These are phyloP conservation scores for Dione juno DNA, from an alignment of 2,888 invertebrate species.

Conservation along the genomic window DNA sequence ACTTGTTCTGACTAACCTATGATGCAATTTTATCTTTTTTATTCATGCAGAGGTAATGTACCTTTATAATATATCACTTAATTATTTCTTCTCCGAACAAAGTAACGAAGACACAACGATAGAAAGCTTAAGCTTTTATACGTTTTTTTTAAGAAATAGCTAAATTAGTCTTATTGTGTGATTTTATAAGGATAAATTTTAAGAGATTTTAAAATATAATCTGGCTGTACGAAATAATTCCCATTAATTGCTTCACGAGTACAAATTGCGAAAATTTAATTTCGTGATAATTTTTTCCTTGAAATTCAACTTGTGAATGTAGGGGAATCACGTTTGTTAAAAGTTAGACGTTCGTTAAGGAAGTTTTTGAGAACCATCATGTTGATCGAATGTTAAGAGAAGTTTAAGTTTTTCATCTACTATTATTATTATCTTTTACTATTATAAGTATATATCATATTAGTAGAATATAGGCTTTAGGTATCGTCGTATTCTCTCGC, in stretches of 20 bases:
- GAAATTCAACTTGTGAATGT: background rate
- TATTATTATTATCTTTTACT: too few species aligned
- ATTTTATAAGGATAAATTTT: background rate
- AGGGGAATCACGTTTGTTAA: background rate
- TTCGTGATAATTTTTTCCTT: constrained; percentile 2
- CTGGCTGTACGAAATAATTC: constrained; percentile 4
- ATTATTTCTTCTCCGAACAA: constrained; percentile 16
- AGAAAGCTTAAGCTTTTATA: background rate
- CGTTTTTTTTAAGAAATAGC: background rate
- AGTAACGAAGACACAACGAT: background rate
- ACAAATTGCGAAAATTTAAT: constrained; percentile 1
- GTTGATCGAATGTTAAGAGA: constrained; percentile 6
- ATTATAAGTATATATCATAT: too few species aligned
- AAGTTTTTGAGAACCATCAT: background rate
- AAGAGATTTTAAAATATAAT: constrained; percentile 3
- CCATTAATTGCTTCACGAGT: constrained; percentile 12
- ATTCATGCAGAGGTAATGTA: constrained; percentile 23
- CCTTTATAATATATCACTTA: constrained; percentile 11
- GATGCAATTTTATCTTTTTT: constrained; percentile 37
- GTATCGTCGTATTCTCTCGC: too few species aligned
- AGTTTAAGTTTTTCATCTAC: too few species aligned
- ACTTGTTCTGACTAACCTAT: constrained; percentile 33
- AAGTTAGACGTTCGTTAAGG: background rate
- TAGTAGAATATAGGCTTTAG: too few species aligned
- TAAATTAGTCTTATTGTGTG: background rate